Evolutionary conservation across 37 sponge, comb jelly and placozoan genomes (phyloP), one percentile per base, ranked within the genome.

Genomic region (Eunapius fragilis): DNA sequence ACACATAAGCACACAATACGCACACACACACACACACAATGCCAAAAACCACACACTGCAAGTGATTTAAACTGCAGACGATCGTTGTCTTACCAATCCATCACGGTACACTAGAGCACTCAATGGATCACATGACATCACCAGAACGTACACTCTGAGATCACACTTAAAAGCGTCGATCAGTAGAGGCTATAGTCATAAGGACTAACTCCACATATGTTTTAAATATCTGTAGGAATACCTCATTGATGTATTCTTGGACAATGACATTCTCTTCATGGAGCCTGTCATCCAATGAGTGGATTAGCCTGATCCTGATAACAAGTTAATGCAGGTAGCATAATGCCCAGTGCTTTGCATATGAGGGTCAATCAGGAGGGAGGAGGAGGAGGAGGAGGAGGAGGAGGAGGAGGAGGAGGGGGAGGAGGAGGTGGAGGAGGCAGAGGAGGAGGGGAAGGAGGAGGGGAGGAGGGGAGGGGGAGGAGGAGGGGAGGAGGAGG

Each of bases 201-300:
- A 2, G 0, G 22, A 25, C 6, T 41, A 70, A 77, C 26, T 58
- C 70, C 28, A 2, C 23, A n/a, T 31, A 13, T 41, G 6, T 41
- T 41, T 58, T 17, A 58, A 58, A 58, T 2, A 10, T 19, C 9
- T 4, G 9, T 45, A 45, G 14, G 17, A 1, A 25, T 41, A 93
- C 94, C 85, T 87, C 86, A 19, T 89, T 94, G 23, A 97, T 26
- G 58, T 97, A 97, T 68, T 97, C 97, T 79, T 97, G 97, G 7
- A 97, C 95, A 26, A 97, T 85, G 12, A 83, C 72, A 31, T 48
- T 70, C 35, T 89, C 82, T 24, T 87, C 82, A 12, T 76, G 69
- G 7, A 71, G 73, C 6, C 91, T 72, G 9, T 73, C 32, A 22
- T 89, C 92, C 0, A 82, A 17, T n/a, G 84, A 83, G 31, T 80